Conservation (phyloP, 2,888 invertebrate genomes). For the Leucania comma region DNA sequence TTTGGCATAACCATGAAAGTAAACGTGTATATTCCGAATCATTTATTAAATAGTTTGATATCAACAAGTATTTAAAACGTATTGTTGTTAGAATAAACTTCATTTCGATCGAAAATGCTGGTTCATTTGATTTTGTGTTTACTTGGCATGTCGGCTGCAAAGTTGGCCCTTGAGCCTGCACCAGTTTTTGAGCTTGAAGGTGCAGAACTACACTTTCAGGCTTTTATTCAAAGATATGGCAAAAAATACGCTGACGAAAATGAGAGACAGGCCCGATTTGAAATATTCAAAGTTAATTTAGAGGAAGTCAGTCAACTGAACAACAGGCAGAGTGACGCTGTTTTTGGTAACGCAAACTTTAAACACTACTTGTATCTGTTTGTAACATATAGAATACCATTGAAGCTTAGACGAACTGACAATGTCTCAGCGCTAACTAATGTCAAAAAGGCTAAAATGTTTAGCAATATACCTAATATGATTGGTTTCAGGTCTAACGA, state of each 20-base stretch:
- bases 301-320: constrained; percentile 26
- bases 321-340: not conserved
- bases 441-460: not conserved
- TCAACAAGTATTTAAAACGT: not conserved
- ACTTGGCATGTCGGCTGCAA: not conserved
- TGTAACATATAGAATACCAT: no score
- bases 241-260: constrained; percentile 30
- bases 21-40: not conserved
- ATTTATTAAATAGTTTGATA: not conserved
- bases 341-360: constrained; percentile 44
- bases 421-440: not conserved
- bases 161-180: not conserved
- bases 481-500: constrained; percentile 39
- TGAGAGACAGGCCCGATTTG: constrained; percentile 45
- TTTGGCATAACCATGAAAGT: not conserved
- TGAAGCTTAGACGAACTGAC: not conserved
- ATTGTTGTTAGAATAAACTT: not conserved
- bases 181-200: constrained; percentile 19
- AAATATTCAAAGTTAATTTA: constrained; percentile 53
- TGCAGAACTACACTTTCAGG: constrained; percentile 32
- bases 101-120: not conserved
- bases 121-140: not conserved
- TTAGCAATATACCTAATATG: not conserved
- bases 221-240: constrained; percentile 24
- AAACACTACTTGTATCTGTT: not conserved